Percentiles rank a stretch among this genome's conserved stretches.
Conservation (phyloP, 2,797 vertebrate species). For the Falco cherrug region DNA sequence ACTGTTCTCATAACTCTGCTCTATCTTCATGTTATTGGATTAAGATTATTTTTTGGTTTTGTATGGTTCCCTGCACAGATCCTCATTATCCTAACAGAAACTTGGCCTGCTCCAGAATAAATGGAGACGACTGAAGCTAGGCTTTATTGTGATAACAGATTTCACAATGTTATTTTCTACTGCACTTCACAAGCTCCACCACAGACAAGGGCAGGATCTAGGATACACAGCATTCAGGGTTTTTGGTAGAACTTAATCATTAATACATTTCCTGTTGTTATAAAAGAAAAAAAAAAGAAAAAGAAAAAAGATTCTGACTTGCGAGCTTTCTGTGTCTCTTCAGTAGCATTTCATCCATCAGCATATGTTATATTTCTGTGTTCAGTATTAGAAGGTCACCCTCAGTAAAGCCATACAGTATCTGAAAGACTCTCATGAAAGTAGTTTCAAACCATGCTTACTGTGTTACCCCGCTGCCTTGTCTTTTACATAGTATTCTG, state of each 20-base stretch:
- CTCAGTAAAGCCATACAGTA: accelerated
- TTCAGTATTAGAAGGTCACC: neutral
- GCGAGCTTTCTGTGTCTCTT: neutral
- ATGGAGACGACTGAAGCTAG: neutral
- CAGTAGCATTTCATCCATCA: neutral
- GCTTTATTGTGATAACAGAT: neutral
- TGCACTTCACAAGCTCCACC: neutral
- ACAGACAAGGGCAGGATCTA: neutral
- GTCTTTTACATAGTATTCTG: neutral
- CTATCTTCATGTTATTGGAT: neutral
- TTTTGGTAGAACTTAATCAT: neutral
- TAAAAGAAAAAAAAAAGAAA: neutral
- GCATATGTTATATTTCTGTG: neutral
- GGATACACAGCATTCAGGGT: neutral
- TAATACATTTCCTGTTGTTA: neutral
- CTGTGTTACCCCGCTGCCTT: neutral
- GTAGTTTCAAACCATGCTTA: neutral
- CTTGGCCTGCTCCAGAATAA: neutral
- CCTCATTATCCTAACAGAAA: neutral
- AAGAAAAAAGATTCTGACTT: neutral
- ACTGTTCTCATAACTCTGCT: neutral
- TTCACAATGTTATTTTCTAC: neutral
- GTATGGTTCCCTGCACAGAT: neutral
- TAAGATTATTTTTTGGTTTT: neutral
- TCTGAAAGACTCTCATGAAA: neutral